These are phyloP conservation scores for Paraplagusia blochii DNA, from an alignment of 2,113 vertebrate genomes.

Conservation along the genomic window DNA sequence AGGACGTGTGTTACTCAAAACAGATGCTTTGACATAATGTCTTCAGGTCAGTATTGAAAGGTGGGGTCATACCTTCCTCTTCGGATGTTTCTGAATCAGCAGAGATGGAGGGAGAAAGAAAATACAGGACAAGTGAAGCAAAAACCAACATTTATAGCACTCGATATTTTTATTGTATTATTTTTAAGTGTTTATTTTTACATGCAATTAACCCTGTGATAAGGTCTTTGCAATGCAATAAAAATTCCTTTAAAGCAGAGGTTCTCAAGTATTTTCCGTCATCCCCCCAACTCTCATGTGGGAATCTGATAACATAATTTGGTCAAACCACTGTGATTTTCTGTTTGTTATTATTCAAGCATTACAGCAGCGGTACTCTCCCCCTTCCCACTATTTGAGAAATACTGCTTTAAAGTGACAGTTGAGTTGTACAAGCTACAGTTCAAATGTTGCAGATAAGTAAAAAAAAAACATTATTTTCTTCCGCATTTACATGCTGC, in stretches of 20 bases:
- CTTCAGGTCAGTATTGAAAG: slow-evolving; percentile 73
- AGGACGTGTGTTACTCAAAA: not conserved
- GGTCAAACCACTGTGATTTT: too few relatives aligned
- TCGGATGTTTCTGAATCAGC: slow-evolving; percentile 87
- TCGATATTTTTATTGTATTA: not conserved
- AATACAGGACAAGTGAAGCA: slow-evolving; percentile 14
- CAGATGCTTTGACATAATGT: not conserved
- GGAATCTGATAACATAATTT: too few relatives aligned
- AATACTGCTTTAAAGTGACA: too few relatives aligned
- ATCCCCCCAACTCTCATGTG: too few relatives aligned
- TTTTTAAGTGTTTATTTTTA: not conserved
- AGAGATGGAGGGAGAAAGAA: slow-evolving; percentile 1
- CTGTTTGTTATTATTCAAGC: too few relatives aligned
- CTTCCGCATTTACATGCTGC: slow-evolving; percentile 14
- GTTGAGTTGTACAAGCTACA: too few relatives aligned
- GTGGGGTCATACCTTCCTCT: slow-evolving; percentile 92
- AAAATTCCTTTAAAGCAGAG: not conserved
- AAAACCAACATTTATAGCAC: slow-evolving; percentile 7
- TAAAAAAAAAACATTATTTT: not conserved
- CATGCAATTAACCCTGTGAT: slow-evolving; percentile 19
- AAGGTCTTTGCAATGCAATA: slow-evolving; percentile 5
- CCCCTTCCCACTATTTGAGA: too few relatives aligned
- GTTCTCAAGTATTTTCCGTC: too few relatives aligned
- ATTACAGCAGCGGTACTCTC: too few relatives aligned
- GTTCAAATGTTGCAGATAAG: not conserved